Base-by-base conservation (phyloP, 2,797 vertebrate genomes). In the Platyrinchus mystaceus region DNA sequence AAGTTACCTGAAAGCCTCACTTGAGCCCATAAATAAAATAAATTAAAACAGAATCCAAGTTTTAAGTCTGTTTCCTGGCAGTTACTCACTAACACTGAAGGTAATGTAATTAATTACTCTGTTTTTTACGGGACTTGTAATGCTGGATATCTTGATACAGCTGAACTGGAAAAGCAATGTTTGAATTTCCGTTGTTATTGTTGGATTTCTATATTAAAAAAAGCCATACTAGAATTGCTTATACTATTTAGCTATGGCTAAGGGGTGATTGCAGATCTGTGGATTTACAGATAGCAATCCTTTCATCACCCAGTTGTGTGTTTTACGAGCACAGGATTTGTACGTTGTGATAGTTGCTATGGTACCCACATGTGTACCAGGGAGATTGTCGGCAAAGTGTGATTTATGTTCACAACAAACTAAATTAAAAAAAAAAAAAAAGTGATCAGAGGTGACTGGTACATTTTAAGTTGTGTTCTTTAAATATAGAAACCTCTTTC, bases 321-420 rank as follows among this genome's bases (percentile, higher is more conserved):
- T 95, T 91, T 94, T 91, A 89, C 10, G 6, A 94, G 89, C 67
- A 32, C 44, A 91, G 95, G 91, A 67, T 81, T 93, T 87, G 63
- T 90, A 78, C 36, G 1, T 43, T 91, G 44, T 86, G 91, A 97
- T 87, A 94, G 93, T 93, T 95, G 89, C 93, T 87, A 95, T 97
- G 93, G 77, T 58, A 96, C 58, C 96, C 84, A 89, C 93, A 78
- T 91, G 74, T 90, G 67, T 91, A 87, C 69, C 62, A 71, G 73
- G 78, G 50, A 94, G 86, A 93, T 79, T 91, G 87, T 39, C 27
- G 23, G 78, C 85, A 76, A 56, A 53, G 67, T 70, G 76, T 94
- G 90, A 96, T 95, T 96, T 95, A 90, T 90, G 78, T 77, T 90
- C 94, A 84, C 89, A 88, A 83, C 87, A 90, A 93, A 79, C 56